These are phyloP conservation scores for Mizuhopecten yessoensis DNA, from an alignment of 1,140 invertebrate species.

Conservation along the genomic window DNA sequence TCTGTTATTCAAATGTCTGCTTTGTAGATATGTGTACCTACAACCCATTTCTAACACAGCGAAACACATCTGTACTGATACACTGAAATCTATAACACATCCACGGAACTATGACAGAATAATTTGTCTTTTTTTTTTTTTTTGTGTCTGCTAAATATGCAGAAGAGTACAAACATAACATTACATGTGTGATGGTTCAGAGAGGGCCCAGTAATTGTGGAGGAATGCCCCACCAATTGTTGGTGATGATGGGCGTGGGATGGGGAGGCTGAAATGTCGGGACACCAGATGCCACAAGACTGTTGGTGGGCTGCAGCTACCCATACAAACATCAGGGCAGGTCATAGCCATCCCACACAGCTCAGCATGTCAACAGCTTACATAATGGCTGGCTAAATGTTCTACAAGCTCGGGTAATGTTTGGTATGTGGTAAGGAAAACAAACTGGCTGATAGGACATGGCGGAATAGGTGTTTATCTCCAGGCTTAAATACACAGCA, in stretches of 20 bases:
- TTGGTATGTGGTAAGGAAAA: slow-evolving; percentile 27
- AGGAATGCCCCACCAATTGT: background rate
- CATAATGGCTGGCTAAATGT: slow-evolving; percentile 20
- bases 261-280: background rate
- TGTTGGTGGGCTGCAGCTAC: background rate
- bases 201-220: slow-evolving; percentile 12
- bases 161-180: background rate
- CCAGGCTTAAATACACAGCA: background rate
- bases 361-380: slow-evolving; percentile 4
- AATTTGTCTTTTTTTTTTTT: background rate
- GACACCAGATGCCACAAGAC: background rate
- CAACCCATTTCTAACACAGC: background rate
- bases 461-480: background rate
- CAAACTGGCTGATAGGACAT: background rate
- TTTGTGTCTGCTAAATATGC: background rate
- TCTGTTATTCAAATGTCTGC: slow-evolving; percentile 33
- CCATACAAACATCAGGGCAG: background rate
- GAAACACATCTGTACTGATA: background rate
- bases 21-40: background rate
- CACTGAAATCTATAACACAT: background rate
- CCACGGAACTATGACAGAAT: background rate
- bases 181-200: background rate
- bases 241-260: background rate
- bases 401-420: background rate
- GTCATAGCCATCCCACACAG: background rate